Evolutionary conservation across 1,140 invertebrate genomes (phyloP).

Genomic region (Liolophura sinensis): DNA sequence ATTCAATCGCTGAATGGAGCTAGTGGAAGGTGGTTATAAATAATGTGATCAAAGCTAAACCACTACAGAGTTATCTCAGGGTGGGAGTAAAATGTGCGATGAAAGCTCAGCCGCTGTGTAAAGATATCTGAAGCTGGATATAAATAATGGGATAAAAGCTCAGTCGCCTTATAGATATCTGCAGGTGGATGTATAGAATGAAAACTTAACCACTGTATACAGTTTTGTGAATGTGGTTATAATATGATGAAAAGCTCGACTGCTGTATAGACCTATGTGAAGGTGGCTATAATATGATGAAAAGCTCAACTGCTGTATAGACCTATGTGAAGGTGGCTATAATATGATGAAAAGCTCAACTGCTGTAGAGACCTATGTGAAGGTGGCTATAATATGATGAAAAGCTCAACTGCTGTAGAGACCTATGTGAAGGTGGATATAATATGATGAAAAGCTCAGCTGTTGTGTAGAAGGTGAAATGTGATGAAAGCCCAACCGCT

Average conservation of each 20-base stretch:
- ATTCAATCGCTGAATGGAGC: no score
- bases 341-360: neutral
- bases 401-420: no score
- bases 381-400: conserved; percentile 41
- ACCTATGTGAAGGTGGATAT: conserved; percentile 18
- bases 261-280: conserved; percentile 1
- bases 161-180: conserved; percentile 58
- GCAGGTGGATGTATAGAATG: conserved; percentile 50
- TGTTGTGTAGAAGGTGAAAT: no score
- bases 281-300: conserved; percentile 37
- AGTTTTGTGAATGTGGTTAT: conserved; percentile 60
- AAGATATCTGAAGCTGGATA: no score
- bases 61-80: no score
- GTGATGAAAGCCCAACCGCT: conserved; percentile 37
- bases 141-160: conserved; percentile 38
- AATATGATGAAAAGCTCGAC: no score
- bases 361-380: conserved; percentile 45
- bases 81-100: no score
- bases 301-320: conserved; percentile 45
- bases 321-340: conserved; percentile 61
- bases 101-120: no score
- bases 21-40: no score
- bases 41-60: no score
- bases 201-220: neutral
- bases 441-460: no score